Percentiles rank a stretch among this genome's conserved stretches.
phyloP scores from a whole-genome alignment of 1,140 invertebrate species.

The Maniola jurtina region DNA sequence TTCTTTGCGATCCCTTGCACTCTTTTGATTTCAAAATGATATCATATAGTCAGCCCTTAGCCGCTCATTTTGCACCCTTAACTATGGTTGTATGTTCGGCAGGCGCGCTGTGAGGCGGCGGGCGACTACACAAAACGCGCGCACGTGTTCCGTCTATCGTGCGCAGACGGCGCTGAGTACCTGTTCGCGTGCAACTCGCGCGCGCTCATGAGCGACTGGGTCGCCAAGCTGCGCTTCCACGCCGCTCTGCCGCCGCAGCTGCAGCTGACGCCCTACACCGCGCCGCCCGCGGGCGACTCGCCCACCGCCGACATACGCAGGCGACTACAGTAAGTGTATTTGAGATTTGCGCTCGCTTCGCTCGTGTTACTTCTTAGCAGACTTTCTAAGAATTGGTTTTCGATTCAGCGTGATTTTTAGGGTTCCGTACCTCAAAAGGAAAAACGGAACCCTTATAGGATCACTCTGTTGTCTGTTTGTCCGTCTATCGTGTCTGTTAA shows the following conservation, averaged over 20 bases:
- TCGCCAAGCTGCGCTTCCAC: constrained; percentile 95
- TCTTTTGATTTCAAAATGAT: too few relatives aligned
- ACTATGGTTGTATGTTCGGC: constrained; percentile 1
- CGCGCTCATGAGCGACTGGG: constrained; percentile 94
- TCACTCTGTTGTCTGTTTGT: too few relatives aligned
- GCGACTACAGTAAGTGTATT: constrained; percentile 37
- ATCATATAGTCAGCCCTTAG: too few relatives aligned
- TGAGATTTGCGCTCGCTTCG: not conserved
- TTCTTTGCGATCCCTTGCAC: too few relatives aligned
- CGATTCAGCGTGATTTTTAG: too few relatives aligned
- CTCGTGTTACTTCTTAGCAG: too few relatives aligned
- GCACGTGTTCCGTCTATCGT: constrained; percentile 93
- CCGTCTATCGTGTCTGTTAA: too few relatives aligned
- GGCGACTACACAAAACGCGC: constrained; percentile 97
- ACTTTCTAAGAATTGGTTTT: constrained; percentile 26
- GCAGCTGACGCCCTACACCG: constrained; percentile 88
- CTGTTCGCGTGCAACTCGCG: constrained; percentile 89
- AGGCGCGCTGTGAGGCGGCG: constrained; percentile 87
- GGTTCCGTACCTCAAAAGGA: too few relatives aligned
- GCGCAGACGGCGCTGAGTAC: constrained; percentile 95
- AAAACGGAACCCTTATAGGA: too few relatives aligned
- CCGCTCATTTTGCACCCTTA: too few relatives aligned
- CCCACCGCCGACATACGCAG: constrained; percentile 57
- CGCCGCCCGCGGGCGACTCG: constrained; percentile 33
- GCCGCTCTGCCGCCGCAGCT: constrained; percentile 93